Conservation (phyloP, 2,113 vertebrate species). For the Geococcyx californianus region DNA sequence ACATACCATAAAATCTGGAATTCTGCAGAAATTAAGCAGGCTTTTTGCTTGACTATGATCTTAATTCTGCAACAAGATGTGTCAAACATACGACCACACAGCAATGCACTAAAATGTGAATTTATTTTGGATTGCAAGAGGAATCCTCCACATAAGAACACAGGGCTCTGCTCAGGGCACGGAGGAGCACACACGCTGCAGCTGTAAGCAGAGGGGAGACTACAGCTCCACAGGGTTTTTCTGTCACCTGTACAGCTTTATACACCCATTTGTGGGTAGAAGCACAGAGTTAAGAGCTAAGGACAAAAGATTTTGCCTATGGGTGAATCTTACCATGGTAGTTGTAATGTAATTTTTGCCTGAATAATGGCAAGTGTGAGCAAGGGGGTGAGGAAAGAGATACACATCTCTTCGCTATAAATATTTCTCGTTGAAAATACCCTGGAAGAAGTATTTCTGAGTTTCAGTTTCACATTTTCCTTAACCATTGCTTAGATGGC, state of each 20-base stretch:
- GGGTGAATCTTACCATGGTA: background rate
- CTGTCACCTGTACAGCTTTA: background rate
- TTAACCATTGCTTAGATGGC: background rate
- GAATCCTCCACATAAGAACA: background rate
- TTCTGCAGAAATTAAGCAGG: background rate
- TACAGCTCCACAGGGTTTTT: background rate
- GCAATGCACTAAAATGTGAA: background rate
- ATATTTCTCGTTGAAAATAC: background rate
- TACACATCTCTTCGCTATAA: background rate
- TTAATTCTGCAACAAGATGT: background rate
- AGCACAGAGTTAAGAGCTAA: background rate
- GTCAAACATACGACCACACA: background rate
- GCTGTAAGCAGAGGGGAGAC: background rate
- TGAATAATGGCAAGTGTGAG: background rate
- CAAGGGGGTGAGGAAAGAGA: background rate
- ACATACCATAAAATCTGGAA: background rate
- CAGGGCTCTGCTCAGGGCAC: background rate
- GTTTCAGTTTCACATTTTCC: background rate
- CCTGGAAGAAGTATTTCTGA: background rate
- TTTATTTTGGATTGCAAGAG: background rate
- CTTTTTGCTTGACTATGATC: background rate
- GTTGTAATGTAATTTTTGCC: background rate
- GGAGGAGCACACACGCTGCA: fast-evolving
- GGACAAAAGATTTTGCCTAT: background rate
- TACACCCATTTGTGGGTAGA: background rate